Conservation (phyloP, 2,797 vertebrate genomes). For the Semaprochilodus insignis region DNA sequence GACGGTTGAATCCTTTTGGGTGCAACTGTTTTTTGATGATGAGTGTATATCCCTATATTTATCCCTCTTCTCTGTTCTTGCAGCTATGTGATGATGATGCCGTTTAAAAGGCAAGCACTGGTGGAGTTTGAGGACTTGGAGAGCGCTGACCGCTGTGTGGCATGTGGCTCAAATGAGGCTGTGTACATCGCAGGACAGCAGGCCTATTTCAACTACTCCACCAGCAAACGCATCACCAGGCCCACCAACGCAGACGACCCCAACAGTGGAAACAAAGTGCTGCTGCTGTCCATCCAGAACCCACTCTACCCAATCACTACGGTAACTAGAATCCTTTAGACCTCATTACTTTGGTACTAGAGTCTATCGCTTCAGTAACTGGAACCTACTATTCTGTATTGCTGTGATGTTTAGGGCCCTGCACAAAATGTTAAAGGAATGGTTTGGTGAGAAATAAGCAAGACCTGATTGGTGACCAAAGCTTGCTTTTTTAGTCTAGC, state of each 20-base stretch:
- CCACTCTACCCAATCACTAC: slow-evolving; percentile 98
- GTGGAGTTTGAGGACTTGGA: slow-evolving; percentile 94
- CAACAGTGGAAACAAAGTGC: slow-evolving; percentile 95
- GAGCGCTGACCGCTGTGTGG: slow-evolving; percentile 92
- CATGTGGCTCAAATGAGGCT: slow-evolving; percentile 87
- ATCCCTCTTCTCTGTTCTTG: background rate
- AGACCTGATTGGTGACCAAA: too few species aligned
- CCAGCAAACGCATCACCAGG: slow-evolving; percentile 95
- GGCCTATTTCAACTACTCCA: slow-evolving; percentile 98
- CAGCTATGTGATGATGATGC: slow-evolving; percentile 99
- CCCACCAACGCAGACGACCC: slow-evolving; percentile 95
- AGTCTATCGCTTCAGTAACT: background rate
- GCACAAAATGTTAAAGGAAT: too few species aligned
- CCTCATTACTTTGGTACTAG: background rate
- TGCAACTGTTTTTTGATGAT: too few species aligned
- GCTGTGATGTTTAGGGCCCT: background rate
- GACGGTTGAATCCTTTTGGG: too few species aligned
- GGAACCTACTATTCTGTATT: background rate
- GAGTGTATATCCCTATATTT: too few species aligned
- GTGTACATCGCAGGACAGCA: slow-evolving; percentile 96
- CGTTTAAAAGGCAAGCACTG: slow-evolving; percentile 95
- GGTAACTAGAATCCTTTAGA: slow-evolving; percentile 71
- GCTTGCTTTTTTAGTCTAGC: too few species aligned
- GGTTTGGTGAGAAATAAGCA: too few species aligned
- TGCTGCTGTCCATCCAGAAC: slow-evolving; percentile 97